phyloP scores from a whole-genome alignment of 2,797 vertebrate species.

The Gadopsis marmoratus region DNA sequence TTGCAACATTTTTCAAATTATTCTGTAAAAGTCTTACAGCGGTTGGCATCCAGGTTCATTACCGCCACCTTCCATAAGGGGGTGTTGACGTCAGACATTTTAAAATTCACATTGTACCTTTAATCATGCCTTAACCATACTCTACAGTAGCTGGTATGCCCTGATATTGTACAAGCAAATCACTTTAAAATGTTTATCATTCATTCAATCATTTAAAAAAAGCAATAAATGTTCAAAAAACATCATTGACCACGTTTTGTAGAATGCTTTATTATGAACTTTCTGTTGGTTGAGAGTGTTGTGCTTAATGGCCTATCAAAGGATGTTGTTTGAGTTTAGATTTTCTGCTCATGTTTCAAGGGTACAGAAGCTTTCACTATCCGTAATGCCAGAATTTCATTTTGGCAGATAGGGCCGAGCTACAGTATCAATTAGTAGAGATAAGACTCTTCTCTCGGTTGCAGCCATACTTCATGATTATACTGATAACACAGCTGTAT shows the following conservation, averaged over 20 bases:
- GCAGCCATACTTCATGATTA: constrained; percentile 38
- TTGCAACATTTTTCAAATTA: not conserved
- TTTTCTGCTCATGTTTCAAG: constrained; percentile 18
- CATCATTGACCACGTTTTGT: rapidly evolving
- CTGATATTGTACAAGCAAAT: not conserved
- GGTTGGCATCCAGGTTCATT: no score
- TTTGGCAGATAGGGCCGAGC: constrained; percentile 22
- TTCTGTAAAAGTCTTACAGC: not conserved
- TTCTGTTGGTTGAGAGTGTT: not conserved
- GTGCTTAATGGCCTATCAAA: not conserved
- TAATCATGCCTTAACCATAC: no score
- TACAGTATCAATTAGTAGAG: constrained; percentile 47
- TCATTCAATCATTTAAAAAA: no score
- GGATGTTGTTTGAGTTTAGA: not conserved
- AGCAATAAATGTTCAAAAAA: not conserved
- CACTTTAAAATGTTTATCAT: no score
- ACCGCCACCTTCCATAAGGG: not conserved
- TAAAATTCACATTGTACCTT: not conserved
- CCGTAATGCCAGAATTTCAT: constrained; percentile 19
- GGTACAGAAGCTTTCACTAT: not conserved
- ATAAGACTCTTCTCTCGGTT: constrained; percentile 26
- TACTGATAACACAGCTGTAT: constrained; percentile 49
- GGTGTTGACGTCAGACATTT: not conserved
- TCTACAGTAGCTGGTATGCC: not conserved
- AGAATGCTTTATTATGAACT: not conserved